These are phyloP conservation scores for Drosophila yakuba DNA, from an alignment of 1,140 invertebrate genomes.

Conservation along the genomic window DNA sequence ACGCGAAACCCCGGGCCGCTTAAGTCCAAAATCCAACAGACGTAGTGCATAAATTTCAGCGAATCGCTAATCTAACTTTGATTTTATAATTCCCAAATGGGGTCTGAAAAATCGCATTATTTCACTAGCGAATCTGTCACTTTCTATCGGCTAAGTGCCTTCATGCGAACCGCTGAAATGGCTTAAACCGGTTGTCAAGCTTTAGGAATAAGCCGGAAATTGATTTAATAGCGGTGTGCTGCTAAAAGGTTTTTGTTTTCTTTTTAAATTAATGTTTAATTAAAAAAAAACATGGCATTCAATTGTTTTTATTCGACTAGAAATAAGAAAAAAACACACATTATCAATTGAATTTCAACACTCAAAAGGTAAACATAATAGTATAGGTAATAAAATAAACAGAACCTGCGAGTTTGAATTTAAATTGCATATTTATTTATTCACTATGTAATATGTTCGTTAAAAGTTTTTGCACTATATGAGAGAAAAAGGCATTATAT, in stretches of 20 bases:
- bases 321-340: too few species aligned
- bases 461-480: too few species aligned
- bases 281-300: background rate
- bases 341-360: too few species aligned
- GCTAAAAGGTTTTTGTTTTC: background rate
- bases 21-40: background rate
- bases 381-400: too few species aligned
- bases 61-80: background rate
- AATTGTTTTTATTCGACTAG: background rate
- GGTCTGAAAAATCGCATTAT: background rate
- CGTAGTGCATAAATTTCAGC: background rate
- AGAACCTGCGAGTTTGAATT: too few species aligned
- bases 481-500: too few species aligned
- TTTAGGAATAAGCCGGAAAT: background rate
- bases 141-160: slow-evolving; percentile 4
- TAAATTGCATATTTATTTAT: too few species aligned
- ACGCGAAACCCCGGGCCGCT: background rate
- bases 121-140: background rate
- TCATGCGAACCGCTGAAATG: background rate
- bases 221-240: background rate
- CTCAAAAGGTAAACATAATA: too few species aligned
- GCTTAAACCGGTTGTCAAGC: background rate
- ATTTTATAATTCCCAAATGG: background rate
- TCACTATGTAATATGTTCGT: too few species aligned
- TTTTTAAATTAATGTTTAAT: background rate